Conservation (phyloP, 92 coral and sea anemone genomes). For the Umimayanthus kanabou region DNA sequence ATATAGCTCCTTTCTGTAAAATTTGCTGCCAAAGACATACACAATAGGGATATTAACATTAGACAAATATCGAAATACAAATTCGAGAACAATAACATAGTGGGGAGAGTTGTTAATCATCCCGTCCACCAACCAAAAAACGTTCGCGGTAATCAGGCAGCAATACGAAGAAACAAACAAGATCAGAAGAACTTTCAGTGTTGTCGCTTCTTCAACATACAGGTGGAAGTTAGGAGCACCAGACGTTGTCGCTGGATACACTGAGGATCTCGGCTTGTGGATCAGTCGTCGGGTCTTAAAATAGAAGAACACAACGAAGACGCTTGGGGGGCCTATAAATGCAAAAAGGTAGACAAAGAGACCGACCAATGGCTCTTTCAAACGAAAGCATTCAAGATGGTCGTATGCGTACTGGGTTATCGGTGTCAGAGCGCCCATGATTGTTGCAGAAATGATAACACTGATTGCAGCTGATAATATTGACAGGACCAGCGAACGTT, state of each 20-base stretch:
- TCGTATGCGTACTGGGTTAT: background rate
- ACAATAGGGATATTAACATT: background rate
- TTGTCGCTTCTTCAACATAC: background rate
- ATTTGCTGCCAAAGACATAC: background rate
- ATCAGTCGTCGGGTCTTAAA: background rate
- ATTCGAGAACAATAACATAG: background rate
- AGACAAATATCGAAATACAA: background rate
- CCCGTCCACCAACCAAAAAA: background rate
- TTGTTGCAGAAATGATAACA: background rate
- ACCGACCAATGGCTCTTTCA: background rate
- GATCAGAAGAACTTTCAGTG: background rate
- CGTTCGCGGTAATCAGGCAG: background rate
- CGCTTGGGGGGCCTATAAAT: background rate
- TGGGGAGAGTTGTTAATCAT: background rate
- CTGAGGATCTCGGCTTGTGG: background rate
- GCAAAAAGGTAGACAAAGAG: background rate
- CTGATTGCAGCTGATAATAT: background rate
- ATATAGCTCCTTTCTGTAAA: background rate
- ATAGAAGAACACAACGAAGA: background rate
- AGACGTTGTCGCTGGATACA: background rate
- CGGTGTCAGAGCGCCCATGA: background rate
- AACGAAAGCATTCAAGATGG: background rate
- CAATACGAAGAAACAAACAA: background rate
- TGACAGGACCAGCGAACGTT: background rate
- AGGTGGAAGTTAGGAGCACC: background rate